These are phyloP conservation scores for Heliconius erato DNA, from an alignment of 2,888 invertebrate species.

Conservation along the genomic window DNA sequence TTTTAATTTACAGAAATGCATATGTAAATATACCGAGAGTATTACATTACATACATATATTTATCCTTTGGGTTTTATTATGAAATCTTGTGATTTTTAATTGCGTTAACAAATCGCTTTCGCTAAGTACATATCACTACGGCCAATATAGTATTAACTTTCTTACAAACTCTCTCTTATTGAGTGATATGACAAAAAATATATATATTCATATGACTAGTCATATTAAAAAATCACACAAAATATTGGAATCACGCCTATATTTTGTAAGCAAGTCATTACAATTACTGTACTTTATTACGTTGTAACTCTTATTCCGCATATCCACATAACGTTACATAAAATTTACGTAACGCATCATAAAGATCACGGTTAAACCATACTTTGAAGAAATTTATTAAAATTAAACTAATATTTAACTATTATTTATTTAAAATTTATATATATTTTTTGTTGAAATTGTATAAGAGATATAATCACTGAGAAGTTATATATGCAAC, in stretches of 20 bases:
- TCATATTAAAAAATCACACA: not conserved
- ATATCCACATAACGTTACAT: conserved; percentile 49
- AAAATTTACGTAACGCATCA: conserved; percentile 55
- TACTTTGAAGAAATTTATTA: conserved; percentile 10
- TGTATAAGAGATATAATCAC: conserved; percentile 22
- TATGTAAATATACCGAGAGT: conserved; percentile 80
- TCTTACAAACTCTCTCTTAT: not conserved
- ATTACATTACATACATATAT: conserved; percentile 70
- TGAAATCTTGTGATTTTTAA: not conserved
- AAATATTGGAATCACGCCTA: not conserved
- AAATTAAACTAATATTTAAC: not conserved
- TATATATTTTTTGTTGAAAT: not conserved
- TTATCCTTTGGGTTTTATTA: conserved; percentile 31
- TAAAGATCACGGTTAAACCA: conserved; percentile 53
- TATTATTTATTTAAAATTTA: not conserved
- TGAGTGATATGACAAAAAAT: not conserved
- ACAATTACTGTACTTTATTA: conserved; percentile 59
- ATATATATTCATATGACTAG: not conserved
- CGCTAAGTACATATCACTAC: not conserved
- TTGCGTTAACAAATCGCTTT: not conserved
- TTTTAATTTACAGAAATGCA: conserved; percentile 65
- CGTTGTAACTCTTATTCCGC: conserved; percentile 56
- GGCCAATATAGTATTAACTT: not conserved
- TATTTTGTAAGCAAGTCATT: conserved; percentile 30
- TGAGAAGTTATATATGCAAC: conserved; percentile 32